Evolutionary conservation across 1,140 invertebrate genomes (phyloP), one percentile per base, ranked within the genome.

Genomic region (Panonychus citri): DNA sequence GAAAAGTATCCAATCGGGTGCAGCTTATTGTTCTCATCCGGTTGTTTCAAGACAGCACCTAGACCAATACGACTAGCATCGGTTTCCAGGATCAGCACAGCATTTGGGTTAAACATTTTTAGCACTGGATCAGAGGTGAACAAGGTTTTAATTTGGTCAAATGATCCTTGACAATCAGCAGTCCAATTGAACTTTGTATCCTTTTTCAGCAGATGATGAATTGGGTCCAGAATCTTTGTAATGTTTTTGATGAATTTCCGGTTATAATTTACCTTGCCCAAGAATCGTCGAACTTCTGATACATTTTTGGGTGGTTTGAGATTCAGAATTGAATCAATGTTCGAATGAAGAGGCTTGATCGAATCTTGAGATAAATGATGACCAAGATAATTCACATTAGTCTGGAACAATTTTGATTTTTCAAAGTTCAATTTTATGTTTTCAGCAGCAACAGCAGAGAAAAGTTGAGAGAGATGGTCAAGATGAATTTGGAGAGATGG

Each of bases 1-100:
- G 42, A 48, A 43, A 48, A 70, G 57, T 74, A 76, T 19, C 63
- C 70, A 8, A 74, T 65, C 0, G 69, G 68, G 15, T 60, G 26
- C 64, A 70, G 56, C 66, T 26, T 30, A 42, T 57, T 50, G 25
- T 63, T 62, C 57, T 61, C 67, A 1, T 46, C 39, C 5, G 17
- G 8, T 43, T 58, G 57, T 12, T 21, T 15, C 70, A 5, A 64
- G 30, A 57, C 34, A n/a, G 55, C 53, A 19, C 55, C 58, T 1
- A 59, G 26, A 30, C 58, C 58, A 3, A 55, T 43, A n/a, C 39
- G 39, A 19, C n/a, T 25, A 2, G 58, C 58, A 40, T 59, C 58
- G 5, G 56, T 52, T 34, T 53, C 26, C 17, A 58, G 19, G 8
- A 13, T n/a, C n/a, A 19, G 39, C 40, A 7, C 28, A 3, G 19